Conservation (phyloP, 2,113 vertebrate genomes). For the Equus przewalskii region DNA sequence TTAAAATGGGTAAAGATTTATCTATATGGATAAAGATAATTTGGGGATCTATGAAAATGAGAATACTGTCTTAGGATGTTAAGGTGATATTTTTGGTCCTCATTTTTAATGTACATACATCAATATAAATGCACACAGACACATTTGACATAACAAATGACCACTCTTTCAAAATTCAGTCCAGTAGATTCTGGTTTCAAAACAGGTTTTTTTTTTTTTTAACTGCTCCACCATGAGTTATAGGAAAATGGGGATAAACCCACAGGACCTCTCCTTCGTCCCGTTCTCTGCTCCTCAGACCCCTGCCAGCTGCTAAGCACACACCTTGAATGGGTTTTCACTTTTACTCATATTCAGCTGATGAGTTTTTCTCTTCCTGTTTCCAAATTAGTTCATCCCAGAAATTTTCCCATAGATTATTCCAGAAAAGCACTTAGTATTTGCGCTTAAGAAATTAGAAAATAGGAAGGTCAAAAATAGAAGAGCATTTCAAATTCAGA, state of each 20-base stretch:
- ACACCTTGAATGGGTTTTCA: not conserved
- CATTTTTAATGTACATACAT: not conserved
- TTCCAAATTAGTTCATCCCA: not conserved
- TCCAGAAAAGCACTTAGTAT: not conserved
- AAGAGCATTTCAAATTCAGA: conserved; percentile 11
- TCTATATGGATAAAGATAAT: not conserved
- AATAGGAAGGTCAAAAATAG: conserved; percentile 27
- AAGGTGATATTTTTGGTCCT: not conserved
- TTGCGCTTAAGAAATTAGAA: conserved; percentile 21
- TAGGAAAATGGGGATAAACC: not conserved
- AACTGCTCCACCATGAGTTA: not conserved
- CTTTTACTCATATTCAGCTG: not conserved
- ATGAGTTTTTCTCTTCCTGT: not conserved
- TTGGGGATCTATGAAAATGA: not conserved
- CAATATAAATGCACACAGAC: not conserved
- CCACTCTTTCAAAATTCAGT: not conserved
- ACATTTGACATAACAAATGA: not conserved
- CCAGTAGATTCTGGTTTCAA: not conserved
- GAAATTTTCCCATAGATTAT: not conserved
- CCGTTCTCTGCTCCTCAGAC: not conserved
- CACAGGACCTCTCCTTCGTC: not conserved
- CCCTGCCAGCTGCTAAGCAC: not conserved
- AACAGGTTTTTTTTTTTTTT: not conserved
- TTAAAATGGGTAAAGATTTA: not conserved
- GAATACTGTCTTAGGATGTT: not conserved